Percentiles rank a stretch among this genome's conserved stretches.
These are phyloP conservation scores for Bos javanicus DNA, from an alignment of 2,113 vertebrate genomes.

Conservation along the genomic window DNA sequence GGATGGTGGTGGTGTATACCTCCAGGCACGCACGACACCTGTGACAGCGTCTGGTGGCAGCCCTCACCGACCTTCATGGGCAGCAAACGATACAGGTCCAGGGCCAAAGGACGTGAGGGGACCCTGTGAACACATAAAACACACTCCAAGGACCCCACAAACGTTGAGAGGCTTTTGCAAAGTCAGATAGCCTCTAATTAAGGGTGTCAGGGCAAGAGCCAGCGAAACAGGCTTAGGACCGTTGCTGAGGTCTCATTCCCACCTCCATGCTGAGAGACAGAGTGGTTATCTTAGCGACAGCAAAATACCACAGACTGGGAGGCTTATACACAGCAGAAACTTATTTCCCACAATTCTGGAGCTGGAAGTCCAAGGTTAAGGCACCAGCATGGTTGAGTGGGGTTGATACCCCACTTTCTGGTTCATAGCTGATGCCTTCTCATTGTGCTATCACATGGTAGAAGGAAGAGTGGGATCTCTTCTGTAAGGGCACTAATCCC, in stretches of 20 bases:
- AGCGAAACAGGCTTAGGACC: neutral
- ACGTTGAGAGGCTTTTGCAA: neutral
- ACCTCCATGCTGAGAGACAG: neutral
- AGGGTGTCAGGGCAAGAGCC: neutral
- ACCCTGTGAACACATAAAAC: neutral
- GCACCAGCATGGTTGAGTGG: neutral
- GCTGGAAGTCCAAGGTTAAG: neutral
- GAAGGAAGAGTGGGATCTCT: too few relatives aligned
- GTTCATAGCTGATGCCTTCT: neutral
- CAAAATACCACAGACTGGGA: neutral
- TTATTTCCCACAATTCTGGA: neutral
- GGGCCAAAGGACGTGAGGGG: neutral
- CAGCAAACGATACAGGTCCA: neutral
- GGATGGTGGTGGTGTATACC: rapidly evolving
- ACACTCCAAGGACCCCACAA: too few relatives aligned
- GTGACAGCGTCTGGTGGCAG: neutral
- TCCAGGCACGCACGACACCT: too few relatives aligned
- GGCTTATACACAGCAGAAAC: neutral
- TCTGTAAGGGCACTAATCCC: neutral
- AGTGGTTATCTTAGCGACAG: neutral
- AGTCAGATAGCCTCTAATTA: neutral
- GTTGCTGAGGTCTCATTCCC: neutral
- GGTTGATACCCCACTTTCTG: neutral
- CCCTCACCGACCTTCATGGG: neutral
- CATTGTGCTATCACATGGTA: neutral